Percentiles rank a stretch among this genome's conserved stretches.
Conservation (phyloP, 1,140 invertebrate genomes). For the Temnothorax curvispinosus region DNA sequence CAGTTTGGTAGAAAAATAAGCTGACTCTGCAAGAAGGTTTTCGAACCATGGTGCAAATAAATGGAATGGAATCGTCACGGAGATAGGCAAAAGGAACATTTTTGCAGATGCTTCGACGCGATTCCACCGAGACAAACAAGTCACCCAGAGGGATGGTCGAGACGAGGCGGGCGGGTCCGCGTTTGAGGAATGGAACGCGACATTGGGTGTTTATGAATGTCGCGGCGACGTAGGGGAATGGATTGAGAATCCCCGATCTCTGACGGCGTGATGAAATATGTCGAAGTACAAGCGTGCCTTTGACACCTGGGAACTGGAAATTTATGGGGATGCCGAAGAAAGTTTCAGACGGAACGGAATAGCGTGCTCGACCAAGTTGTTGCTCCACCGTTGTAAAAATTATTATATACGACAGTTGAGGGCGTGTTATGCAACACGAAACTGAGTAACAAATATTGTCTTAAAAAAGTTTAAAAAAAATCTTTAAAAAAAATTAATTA, state of each 20-base stretch:
- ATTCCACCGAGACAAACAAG: slow-evolving; percentile 34
- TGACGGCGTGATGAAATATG: slow-evolving; percentile 64
- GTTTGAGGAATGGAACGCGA: slow-evolving; percentile 65
- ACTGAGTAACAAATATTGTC: slow-evolving; percentile 13
- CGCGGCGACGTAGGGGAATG: slow-evolving; percentile 24
- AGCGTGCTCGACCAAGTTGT: slow-evolving; percentile 8
- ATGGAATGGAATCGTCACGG: slow-evolving; percentile 9
- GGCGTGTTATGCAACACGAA: not conserved
- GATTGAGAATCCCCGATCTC: slow-evolving; percentile 69
- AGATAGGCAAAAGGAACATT: slow-evolving; percentile 2
- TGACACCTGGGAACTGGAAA: slow-evolving; percentile 43
- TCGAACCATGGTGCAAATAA: slow-evolving; percentile 40
- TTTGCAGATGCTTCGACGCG: slow-evolving; percentile 23
- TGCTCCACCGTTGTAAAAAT: slow-evolving; percentile 45
- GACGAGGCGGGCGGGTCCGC: not conserved
- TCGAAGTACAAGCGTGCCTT: slow-evolving; percentile 55
- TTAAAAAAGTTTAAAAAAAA: not conserved
- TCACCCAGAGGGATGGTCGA: slow-evolving; percentile 3
- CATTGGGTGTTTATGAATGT: slow-evolving; percentile 69
- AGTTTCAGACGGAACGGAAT: slow-evolving; percentile 45
- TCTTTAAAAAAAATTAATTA: not conserved
- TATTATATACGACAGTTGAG: slow-evolving; percentile 27
- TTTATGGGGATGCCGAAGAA: slow-evolving; percentile 46
- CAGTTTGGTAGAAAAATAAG: slow-evolving; percentile 33
- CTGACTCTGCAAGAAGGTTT: slow-evolving; percentile 11